Base-by-base conservation (phyloP, 2,113 vertebrate species). In the Ascaphus truei region DNA sequence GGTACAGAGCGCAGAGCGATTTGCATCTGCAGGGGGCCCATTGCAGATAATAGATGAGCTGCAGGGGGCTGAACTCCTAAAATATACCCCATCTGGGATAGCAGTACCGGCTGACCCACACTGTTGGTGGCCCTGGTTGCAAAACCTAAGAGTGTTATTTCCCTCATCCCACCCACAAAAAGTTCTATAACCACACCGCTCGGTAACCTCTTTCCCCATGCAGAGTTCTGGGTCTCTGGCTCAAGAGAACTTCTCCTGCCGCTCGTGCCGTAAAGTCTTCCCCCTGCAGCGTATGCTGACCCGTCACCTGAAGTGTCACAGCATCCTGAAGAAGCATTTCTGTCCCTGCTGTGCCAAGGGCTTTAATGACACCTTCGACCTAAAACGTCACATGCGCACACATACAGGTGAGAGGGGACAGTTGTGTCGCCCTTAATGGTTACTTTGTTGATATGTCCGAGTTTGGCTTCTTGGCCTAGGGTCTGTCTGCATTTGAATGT, bases 311-410 rank as follows among this genome's bases (percentile, higher is more conserved):
- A 96, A 96, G 77, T 94, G 94, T 73, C 94, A 96, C 84, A 96
- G 88, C 76, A 61, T 91, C 1, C 79, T 92, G 2, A 92, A 94
- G 71, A 87, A 89, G 62, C 93, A 96, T 11, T 73, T 84, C 0
- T 95, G 94, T 73, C 75, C 71, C 13, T 96, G 75, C 76, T 96
- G 94, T 36, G 85, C 86, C 11, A 96, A 95, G 73, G 94, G 94
- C 57, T 96, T 96, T 78, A 95, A 96, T 0, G 93, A 96, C 12
- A 94, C 92, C 60, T 96, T 95, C 0, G 94, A 96, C 75, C 92
- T 95, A 64, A 96, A 94, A 84, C 90, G 93, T 47, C 94, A 96
- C 62, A 92, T 94, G 91, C 79, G 94, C 69, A 96, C 92, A 12
- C 94, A 96, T 75, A 96, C 92, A 33, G 93, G 93, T 95, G 51